Conservation (phyloP, 2,797 vertebrate genomes). For the Arctocebus calabarensis region DNA sequence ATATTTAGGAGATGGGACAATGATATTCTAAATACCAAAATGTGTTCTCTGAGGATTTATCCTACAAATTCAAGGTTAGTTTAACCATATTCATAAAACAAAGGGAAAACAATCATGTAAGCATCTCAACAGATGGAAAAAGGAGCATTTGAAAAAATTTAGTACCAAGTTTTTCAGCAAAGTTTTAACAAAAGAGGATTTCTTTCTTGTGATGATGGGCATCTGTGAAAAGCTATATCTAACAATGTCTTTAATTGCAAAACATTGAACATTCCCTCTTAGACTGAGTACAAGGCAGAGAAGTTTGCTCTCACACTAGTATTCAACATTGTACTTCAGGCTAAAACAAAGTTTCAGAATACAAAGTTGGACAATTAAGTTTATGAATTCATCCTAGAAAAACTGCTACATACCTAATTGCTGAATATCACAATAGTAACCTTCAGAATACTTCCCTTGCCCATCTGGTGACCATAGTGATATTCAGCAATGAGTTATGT, state of each 20-base stretch:
- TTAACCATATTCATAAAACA: constrained; percentile 59
- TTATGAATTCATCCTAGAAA: too few relatives aligned
- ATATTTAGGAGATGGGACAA: not conserved
- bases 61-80: constrained; percentile 32
- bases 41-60: not conserved
- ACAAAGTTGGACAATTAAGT: not conserved
- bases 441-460: too few relatives aligned
- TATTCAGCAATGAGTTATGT: too few relatives aligned
- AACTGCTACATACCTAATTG: too few relatives aligned
- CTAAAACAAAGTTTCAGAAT: not conserved
- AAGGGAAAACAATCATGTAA: constrained; percentile 27
- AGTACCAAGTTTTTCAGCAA: not conserved
- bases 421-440: too few relatives aligned
- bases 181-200: constrained; percentile 20
- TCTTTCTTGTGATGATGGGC: constrained; percentile 25
- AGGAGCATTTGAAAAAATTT: constrained; percentile 51
- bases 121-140: not conserved
- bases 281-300: not conserved
- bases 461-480: too few relatives aligned
- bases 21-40: constrained; percentile 46
- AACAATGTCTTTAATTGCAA: not conserved
- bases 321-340: not conserved
- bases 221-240: constrained; percentile 17
- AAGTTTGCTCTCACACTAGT: not conserved
- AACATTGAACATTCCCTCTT: not conserved